Conservation (phyloP, 2,113 vertebrate species). For the Thinocorus orbignyianus region DNA sequence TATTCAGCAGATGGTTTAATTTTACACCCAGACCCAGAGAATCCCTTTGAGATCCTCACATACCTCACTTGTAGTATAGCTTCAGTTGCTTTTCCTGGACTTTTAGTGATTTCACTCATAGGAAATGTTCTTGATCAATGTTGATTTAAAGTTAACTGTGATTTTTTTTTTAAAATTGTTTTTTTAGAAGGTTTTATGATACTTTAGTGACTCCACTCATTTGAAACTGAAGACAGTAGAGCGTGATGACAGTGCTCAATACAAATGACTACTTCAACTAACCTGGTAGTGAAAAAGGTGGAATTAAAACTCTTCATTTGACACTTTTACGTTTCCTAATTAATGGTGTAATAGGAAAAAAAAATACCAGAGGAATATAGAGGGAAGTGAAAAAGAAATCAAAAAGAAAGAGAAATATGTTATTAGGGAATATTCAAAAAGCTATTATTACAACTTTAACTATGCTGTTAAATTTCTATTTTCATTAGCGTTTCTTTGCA, state of each 20-base stretch:
- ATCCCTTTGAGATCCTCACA: not conserved
- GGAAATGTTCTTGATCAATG: not conserved
- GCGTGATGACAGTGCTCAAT: not conserved
- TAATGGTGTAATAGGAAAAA: not conserved
- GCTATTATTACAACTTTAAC: not conserved
- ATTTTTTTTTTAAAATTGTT: not conserved
- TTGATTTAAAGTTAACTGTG: not conserved
- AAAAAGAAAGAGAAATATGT: not conserved
- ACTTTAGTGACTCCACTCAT: not conserved
- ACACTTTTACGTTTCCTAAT: not conserved
- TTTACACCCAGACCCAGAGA: not conserved
- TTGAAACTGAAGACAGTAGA: not conserved
- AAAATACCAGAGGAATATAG: not conserved
- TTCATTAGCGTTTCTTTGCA: not conserved
- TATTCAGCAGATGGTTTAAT: not conserved
- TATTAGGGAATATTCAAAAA: not conserved
- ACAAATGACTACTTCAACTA: not conserved
- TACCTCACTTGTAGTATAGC: not conserved
- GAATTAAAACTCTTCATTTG: not conserved
- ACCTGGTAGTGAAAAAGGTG: not conserved
- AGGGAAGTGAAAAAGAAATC: not conserved
- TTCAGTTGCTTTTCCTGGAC: not conserved
- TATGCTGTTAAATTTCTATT: not conserved
- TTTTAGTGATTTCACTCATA: not conserved
- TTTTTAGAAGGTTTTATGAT: not conserved